A percentile compares a stretch with the other conserved stretches of the same genome.
Conservation (phyloP, 2,113 vertebrate species). For the Numida meleagris region DNA sequence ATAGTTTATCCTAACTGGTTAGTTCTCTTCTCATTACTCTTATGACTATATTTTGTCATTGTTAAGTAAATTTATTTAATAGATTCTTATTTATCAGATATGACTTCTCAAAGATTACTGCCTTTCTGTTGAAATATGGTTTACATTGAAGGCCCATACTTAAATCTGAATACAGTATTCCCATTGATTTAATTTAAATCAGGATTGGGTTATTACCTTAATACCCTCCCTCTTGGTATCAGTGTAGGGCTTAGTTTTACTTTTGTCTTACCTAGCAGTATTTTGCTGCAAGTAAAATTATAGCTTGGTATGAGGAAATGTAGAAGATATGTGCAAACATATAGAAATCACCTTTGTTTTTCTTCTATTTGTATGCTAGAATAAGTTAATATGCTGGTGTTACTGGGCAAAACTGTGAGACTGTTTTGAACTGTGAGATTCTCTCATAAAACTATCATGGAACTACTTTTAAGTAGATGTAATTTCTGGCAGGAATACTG, state of each 20-base stretch:
- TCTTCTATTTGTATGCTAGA: background rate
- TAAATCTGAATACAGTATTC: background rate
- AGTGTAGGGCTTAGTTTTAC: background rate
- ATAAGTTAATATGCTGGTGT: background rate
- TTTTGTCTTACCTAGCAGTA: background rate
- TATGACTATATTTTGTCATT: background rate
- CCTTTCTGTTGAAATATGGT: background rate
- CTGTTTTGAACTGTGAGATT: background rate
- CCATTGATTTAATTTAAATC: background rate
- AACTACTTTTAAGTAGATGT: background rate
- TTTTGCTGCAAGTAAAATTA: background rate
- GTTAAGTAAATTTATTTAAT: background rate
- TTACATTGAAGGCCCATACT: background rate
- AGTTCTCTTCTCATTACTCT: background rate
- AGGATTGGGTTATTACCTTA: background rate
- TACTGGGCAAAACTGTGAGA: background rate
- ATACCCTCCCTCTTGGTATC: background rate
- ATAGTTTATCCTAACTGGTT: background rate
- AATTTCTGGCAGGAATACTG: background rate
- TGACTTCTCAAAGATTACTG: background rate
- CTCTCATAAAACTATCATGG: background rate
- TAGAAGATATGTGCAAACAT: too few species aligned
- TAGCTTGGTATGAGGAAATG: background rate
- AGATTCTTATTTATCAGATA: background rate
- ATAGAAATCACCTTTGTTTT: too few species aligned